Base-by-base conservation (phyloP, 2,888 invertebrate genomes). In the Terebella lapidaria region DNA sequence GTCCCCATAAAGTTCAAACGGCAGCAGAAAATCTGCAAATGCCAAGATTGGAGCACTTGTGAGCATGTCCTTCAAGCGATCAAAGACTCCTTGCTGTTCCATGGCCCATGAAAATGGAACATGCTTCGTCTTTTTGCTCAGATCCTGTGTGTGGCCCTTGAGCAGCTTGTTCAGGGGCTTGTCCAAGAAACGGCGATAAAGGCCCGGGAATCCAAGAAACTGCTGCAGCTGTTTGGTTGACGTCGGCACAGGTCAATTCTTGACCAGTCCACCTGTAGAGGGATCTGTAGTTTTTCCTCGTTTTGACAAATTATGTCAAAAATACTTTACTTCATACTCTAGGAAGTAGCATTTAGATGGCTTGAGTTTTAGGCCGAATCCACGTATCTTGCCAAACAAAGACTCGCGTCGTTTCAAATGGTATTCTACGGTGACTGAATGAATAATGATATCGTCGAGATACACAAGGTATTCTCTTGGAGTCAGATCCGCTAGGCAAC, bases 91-190 rank as follows among this genome's bases (percentile, higher is more conserved):
- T 20, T 53, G 53, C 27, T 53, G 25, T 5, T 15, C 22, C 3
- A 20, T 10, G 10, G 25, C 53, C 53, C 27, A 25, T 5, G 10
- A 25, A 10, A 22, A 22, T 22, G 24, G 10, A 10, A 3, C 15
- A 22, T 15, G 5, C 26, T 10, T 25, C 24, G 5, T 53, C 10
- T 4, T 26, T 27, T 53, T 53, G 26, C 53, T n/a, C n/a, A n/a
- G n/a, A n/a, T n/a, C 53, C 20, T 53, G 22, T 25, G 5, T 22
- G 10, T 5, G 27, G 27, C 53, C 53, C 5, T 5, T 10, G 0
- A 46, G 49, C 25, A 67, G 25, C 20, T 54, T 49, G 49, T 59
- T 35, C 26, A 67, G 49, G 3, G 63, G 29, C 18, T 18, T 35
- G 35, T 18, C 10, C 35, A 35, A 10, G 18, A 35, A 35, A 18